Percentiles rank a stretch among this genome's conserved stretches.
These are phyloP conservation scores for Ephydatia muelleri DNA, from an alignment of 37 sponge, comb jelly and placozoan species.

Conservation along the genomic window DNA sequence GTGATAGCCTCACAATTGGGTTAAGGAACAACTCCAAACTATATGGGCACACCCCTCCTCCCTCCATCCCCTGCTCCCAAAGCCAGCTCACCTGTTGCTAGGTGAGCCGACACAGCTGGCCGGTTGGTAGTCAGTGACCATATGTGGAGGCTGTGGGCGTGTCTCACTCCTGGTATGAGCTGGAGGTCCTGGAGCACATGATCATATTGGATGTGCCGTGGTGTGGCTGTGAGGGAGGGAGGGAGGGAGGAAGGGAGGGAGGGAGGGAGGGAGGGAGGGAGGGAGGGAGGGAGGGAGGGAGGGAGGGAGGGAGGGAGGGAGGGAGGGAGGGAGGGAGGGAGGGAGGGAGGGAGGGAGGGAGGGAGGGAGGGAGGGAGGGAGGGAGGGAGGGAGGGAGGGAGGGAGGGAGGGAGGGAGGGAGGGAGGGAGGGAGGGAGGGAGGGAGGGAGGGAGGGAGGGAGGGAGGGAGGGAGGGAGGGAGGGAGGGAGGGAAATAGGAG, in stretches of 20 bases:
- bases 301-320: not conserved
- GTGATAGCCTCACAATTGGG: too few relatives aligned
- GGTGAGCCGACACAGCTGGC: not conserved
- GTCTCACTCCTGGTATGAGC: not conserved
- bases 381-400: not conserved
- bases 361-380: not conserved
- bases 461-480: not conserved
- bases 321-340: not conserved
- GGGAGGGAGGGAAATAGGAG: not conserved
- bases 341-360: not conserved
- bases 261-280: not conserved
- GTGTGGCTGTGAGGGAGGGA: not conserved
- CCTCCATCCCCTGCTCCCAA: not conserved
- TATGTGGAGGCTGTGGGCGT: not conserved
- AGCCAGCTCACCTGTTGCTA: not conserved
- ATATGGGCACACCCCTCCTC: not conserved
- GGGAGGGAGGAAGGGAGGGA: not conserved
- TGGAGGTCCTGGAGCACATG: not conserved
- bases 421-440: not conserved
- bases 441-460: not conserved
- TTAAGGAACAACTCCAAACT: too few relatives aligned
- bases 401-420: not conserved
- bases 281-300: not conserved
- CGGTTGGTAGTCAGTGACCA: not conserved
- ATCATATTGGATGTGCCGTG: not conserved